Percentiles rank a stretch among this genome's conserved stretches.
Evolutionary conservation across 2,888 invertebrate genomes (phyloP).

Genomic region (Drosophila mimica): DNA sequence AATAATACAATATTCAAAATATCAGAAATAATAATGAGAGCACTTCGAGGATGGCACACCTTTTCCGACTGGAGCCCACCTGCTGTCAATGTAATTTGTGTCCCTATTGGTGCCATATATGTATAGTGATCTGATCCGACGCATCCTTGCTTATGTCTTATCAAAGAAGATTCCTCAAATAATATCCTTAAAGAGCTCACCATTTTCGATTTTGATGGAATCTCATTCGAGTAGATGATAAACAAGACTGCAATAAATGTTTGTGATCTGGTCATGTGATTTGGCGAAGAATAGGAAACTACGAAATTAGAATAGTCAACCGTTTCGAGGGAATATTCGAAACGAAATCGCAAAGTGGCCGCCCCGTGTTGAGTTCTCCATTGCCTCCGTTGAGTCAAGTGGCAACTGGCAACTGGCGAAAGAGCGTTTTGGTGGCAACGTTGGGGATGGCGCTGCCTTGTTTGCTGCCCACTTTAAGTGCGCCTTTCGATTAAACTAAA

Average conservation of each 20-base stretch:
- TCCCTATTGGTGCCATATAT: not conserved
- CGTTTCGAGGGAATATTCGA: constrained; percentile 9
- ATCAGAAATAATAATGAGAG: not conserved
- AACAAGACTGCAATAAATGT: constrained; percentile 65
- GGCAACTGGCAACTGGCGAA: constrained; percentile 11
- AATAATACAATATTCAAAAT: not conserved
- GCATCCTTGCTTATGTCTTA: not conserved
- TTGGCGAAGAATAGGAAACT: constrained; percentile 31
- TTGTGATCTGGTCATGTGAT: constrained; percentile 40
- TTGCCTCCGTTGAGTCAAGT: constrained; percentile 10
- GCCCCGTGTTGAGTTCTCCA: constrained; percentile 9
- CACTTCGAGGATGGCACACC: not conserved
- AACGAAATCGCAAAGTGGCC: constrained; percentile 10
- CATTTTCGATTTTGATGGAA: not conserved
- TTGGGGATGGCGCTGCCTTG: constrained; percentile 11
- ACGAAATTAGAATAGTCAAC: constrained; percentile 50
- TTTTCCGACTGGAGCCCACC: not conserved
- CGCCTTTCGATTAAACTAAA: constrained; percentile 81
- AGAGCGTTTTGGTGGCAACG: not conserved
- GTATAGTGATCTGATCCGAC: not conserved
- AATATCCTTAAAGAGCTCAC: not conserved
- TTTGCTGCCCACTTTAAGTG: constrained; percentile 51
- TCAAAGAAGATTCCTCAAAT: not conserved
- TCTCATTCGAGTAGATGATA: too few species aligned
- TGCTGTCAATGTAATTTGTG: not conserved